Evolutionary conservation across 2,797 vertebrate genomes (phyloP), one percentile per base, ranked within the genome.

Genomic region (Xenentodon cancila): DNA sequence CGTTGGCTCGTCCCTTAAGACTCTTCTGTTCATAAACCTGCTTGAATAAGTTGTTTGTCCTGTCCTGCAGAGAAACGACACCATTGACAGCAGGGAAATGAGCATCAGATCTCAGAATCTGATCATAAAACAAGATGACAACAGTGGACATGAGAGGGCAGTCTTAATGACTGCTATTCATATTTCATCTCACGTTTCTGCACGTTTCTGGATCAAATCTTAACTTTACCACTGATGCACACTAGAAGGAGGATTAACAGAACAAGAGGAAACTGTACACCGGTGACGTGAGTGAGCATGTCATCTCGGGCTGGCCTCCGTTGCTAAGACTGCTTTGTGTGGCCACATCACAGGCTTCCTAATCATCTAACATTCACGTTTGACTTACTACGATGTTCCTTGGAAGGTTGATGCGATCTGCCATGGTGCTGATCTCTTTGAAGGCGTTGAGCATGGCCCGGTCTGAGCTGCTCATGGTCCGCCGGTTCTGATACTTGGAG

Each of bases 21-120:
- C 97, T 98, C 92, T 99, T 99, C 85, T 99, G 98, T 80, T 99
- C 98, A 72, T 99, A 99, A 53, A 99, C 97, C 94, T 99, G 98
- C 85, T 99, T 99, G 92, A 99, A 99, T 91, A 99, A 93, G 93
- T 99, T 99, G 93, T 99, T 99, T 81, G 98, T 99, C 92, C 98
- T 94, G 94, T 99, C 98, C 98, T 99, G 92, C 52, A 34, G 20
- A 51, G 21, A 3, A 5, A 63, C 72, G 47, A 9, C 7, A 15
- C 19, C 11, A 44, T 15, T 15, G 15, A 20, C 9, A 11, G 11
- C 34, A 16, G 6, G 5, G 5, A 45, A 27, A 12, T 37, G 22
- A 45, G 25, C 42, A 12, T 4, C 9, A 20, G 34, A 37, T 2
- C 30, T 22, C 40, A 11, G 7, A 21, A 59, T 48, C 3, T 19